These are phyloP conservation scores for Spialia ferax DNA, from an alignment of 2,888 invertebrate genomes.

Conservation along the genomic window DNA sequence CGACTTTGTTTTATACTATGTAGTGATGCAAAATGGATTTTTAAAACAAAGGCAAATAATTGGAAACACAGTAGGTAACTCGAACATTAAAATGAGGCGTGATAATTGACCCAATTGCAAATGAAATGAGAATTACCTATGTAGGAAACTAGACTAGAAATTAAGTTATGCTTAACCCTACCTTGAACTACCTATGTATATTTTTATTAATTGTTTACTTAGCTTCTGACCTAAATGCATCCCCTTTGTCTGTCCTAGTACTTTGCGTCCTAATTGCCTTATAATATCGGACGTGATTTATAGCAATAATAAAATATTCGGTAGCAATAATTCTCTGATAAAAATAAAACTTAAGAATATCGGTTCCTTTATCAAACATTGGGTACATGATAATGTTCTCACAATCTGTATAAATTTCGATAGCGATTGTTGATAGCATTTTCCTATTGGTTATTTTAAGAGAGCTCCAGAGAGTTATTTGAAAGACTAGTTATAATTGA, in stretches of 20 bases:
- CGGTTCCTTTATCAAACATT: constrained; percentile 27
- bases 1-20: background rate
- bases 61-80: no score
- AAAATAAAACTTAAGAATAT: constrained; percentile 7
- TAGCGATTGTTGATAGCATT: background rate
- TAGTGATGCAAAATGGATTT: no score
- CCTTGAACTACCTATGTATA: no score
- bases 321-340: constrained; percentile 20
- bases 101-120: background rate
- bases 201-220: constrained; percentile 10
- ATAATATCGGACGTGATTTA: constrained; percentile 7
- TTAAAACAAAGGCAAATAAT: no score
- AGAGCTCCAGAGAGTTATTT: background rate
- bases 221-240: constrained; percentile 28
- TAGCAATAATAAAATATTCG: constrained; percentile 6
- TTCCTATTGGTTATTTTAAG: background rate
- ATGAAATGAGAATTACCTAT: no score
- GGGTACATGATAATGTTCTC: constrained; percentile 11
- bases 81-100: no score
- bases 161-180: background rate
- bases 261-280: constrained; percentile 9
- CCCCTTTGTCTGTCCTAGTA: constrained; percentile 14
- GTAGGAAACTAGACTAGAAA: background rate
- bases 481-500: background rate
- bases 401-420: constrained; percentile 19